These are phyloP conservation scores for Drosophila neocordata DNA, from an alignment of 1,140 invertebrate species.

Conservation along the genomic window DNA sequence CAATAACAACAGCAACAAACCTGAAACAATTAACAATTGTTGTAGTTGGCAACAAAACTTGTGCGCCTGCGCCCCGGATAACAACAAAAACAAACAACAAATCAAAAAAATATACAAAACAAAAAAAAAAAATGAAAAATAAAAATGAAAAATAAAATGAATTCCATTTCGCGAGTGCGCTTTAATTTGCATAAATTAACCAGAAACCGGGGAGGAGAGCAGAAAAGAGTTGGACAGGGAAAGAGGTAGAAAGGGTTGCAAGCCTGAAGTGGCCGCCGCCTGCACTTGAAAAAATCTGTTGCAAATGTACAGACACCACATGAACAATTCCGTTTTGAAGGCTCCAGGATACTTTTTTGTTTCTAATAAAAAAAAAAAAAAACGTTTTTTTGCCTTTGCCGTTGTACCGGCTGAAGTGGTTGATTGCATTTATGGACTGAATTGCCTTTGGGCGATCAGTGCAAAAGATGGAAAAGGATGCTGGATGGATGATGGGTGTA, in stretches of 20 bases:
- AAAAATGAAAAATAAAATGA: not conserved
- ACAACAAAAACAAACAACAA: constrained; percentile 76
- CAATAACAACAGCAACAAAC: constrained; percentile 59
- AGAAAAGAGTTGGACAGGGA: constrained; percentile 39
- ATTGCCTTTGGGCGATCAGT: constrained; percentile 50
- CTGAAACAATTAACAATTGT: constrained; percentile 77
- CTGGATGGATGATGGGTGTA: not conserved
- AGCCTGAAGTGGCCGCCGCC: constrained; percentile 55
- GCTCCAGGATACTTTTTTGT: constrained; percentile 38
- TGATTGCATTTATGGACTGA: constrained; percentile 72
- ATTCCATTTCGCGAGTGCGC: constrained; percentile 68
- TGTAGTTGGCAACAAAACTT: constrained; percentile 41
- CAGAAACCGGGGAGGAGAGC: constrained; percentile 2
- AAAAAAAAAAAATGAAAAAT: not conserved
- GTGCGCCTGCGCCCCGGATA: constrained; percentile 66
- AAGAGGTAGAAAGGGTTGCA: constrained; percentile 53
- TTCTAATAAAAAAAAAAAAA: constrained; percentile 45
- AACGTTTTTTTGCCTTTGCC: constrained; percentile 31
- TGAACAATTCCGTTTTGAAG: constrained; percentile 33
- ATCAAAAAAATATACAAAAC: constrained; percentile 37
- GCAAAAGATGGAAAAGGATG: constrained; percentile 27
- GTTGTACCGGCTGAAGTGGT: constrained; percentile 58
- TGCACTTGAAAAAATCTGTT: constrained; percentile 67
- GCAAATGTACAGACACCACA: constrained; percentile 72
- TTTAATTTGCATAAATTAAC: constrained; percentile 80